phyloP scores from a whole-genome alignment of 2,113 vertebrate genomes.

The Acrocephalus arundinaceus region DNA sequence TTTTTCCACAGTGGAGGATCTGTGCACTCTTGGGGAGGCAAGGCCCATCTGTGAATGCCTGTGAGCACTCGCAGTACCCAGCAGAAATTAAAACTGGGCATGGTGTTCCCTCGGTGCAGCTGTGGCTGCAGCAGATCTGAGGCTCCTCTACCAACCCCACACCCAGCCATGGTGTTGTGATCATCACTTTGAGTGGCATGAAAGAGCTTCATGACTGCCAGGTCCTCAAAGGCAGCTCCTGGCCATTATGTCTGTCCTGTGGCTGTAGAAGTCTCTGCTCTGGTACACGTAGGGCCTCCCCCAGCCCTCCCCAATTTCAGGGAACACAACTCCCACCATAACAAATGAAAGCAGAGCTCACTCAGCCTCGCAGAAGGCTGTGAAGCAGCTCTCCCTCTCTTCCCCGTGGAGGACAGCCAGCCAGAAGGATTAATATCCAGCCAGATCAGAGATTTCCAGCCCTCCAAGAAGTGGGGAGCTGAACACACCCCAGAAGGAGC shows the following conservation, averaged over 20 bases:
- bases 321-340: neutral
- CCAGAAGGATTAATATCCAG: neutral
- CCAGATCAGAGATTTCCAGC: neutral
- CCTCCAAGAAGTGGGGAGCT: neutral
- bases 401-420: neutral
- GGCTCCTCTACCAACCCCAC: neutral
- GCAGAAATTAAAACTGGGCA: neutral
- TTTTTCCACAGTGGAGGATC: neutral
- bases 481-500: neutral
- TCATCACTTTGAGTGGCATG: fast-evolving
- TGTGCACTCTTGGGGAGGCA: neutral
- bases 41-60: fast-evolving
- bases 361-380: neutral
- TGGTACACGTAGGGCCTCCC: neutral
- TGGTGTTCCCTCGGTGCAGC: neutral
- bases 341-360: neutral
- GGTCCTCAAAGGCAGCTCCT: neutral
- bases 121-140: neutral
- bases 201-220: neutral
- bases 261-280: neutral
- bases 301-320: neutral
- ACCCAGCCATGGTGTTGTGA: neutral
- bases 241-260: neutral
- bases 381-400: neutral
- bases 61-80: fast-evolving